Conservation (phyloP, 1,140 invertebrate genomes). For the Drosophila subpulchrella region DNA sequence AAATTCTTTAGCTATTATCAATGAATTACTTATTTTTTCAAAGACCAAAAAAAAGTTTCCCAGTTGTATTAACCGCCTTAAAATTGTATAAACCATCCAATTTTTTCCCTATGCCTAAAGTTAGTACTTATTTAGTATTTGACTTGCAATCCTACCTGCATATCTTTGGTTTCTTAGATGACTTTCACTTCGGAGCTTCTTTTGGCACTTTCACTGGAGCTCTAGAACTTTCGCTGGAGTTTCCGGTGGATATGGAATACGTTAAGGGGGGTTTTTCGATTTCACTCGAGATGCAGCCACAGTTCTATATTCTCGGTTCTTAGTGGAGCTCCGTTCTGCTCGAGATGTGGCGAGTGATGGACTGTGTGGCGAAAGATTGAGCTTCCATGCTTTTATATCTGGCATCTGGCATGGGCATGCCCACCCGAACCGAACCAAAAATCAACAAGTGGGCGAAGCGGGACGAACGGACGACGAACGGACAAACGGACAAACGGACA, state of each 20-base stretch:
- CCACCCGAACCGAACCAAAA: conserved; percentile 47
- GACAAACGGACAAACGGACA: conserved; percentile 11
- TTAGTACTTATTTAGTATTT: not conserved
- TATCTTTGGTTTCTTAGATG: conserved; percentile 14
- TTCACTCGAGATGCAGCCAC: conserved; percentile 5
- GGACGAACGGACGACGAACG: conserved; percentile 16
- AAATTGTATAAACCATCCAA: not conserved
- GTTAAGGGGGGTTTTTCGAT: not conserved
- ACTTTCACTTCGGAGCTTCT: conserved; percentile 20
- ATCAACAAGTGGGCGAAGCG: conserved; percentile 66
- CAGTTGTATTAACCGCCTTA: not conserved
- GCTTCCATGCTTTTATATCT: conserved; percentile 75
- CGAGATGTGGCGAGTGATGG: conserved; percentile 71
- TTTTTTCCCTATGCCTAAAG: not conserved
- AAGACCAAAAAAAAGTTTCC: not conserved
- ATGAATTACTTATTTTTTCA: not conserved
- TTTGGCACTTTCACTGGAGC: conserved; percentile 39
- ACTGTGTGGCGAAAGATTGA: conserved; percentile 77
- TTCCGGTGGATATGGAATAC: conserved; percentile 6
- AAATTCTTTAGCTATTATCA: no score
- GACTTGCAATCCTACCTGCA: conserved; percentile 42
- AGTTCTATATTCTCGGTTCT: conserved; percentile 16
- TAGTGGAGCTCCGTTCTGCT: conserved; percentile 41
- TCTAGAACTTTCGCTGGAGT: conserved; percentile 35
- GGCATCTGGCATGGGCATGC: conserved; percentile 31